Evolutionary conservation across 1,140 invertebrate species (phyloP), one percentile per base, ranked within the genome.

Genomic region (Phortica variegata): DNA sequence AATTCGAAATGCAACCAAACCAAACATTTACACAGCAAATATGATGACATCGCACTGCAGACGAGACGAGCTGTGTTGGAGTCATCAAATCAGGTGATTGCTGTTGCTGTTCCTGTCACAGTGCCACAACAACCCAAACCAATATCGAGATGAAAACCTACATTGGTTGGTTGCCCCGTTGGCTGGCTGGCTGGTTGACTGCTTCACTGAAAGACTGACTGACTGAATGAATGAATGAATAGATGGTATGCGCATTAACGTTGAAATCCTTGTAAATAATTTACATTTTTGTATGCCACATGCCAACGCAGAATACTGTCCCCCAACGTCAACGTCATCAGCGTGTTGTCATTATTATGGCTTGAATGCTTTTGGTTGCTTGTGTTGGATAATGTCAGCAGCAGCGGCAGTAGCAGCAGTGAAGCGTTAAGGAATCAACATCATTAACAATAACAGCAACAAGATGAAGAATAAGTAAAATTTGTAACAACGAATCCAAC

Each of bases 221-320:
- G 37, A 15, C 16, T 34, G 33, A 38, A 38, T 38, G 36, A 15
- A 15, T 34, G 13, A n/a, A 34, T 34, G 32, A 34, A 34, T 13
- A n/a, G n/a, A 58, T 58, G 56, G 58, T 52, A 52, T 16, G 49
- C 34, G 55, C 56, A 58, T 56, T 58, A 49, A 43, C 52, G 43
- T 49, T 43, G 38, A 60, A 60, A 61, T 61, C 59, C 58, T 60
- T 60, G 54, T 48, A 54, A 61, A 57, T 60, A 57, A 61, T 60
- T 56, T 54, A 60, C 54, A 61, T 38, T 47, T 47, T 44, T 47
- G n/a, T 38, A 34, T 34, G 33, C 33, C 33, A 10, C 16, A 15
- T 58, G 52, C 47, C 42, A 45, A 36, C 53, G 53, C 56, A 53
- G 50, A 49, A n/a, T n/a, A n/a, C 42, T 26, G 10, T 26, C 10